Conservation (phyloP, 53 echinoderm and acorn worm species). For the Paelopatides confundens region DNA sequence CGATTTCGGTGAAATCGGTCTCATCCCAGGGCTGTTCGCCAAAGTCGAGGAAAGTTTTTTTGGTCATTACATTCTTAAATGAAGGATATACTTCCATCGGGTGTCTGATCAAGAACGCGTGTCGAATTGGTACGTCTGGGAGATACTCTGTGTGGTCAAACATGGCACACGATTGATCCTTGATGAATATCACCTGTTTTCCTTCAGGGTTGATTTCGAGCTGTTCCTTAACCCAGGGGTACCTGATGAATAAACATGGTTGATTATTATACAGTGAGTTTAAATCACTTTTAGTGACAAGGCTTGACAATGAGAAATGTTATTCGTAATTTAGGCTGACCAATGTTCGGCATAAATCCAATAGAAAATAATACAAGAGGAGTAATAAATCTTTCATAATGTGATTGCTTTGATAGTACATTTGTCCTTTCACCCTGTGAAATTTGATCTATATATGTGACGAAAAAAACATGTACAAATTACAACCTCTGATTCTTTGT, state of each 20-base stretch:
- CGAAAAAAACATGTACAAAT: too few species aligned
- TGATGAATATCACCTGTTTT: background rate
- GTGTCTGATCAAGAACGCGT: constrained; percentile 12
- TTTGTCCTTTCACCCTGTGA: too few species aligned
- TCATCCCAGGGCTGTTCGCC: background rate
- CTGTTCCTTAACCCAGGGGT: background rate
- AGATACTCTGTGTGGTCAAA: background rate
- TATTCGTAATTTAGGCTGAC: too few species aligned
- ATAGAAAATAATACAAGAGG: too few species aligned
- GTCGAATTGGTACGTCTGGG: background rate
- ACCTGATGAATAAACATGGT: background rate
- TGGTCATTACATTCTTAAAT: background rate
- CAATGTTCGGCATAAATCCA: too few species aligned
- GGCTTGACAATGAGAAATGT: too few species aligned
- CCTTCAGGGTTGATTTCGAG: background rate
- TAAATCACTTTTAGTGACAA: too few species aligned
- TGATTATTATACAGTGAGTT: too few species aligned
- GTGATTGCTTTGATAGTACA: too few species aligned
- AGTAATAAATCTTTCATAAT: too few species aligned
- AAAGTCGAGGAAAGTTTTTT: background rate
- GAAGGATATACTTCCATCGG: background rate
- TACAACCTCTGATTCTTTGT: too few species aligned
- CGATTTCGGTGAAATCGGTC: background rate
- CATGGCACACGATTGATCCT: background rate
- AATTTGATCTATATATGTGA: too few species aligned